These are phyloP conservation scores for Xenentodon cancila DNA, from an alignment of 2,797 vertebrate genomes.

Conservation along the genomic window DNA sequence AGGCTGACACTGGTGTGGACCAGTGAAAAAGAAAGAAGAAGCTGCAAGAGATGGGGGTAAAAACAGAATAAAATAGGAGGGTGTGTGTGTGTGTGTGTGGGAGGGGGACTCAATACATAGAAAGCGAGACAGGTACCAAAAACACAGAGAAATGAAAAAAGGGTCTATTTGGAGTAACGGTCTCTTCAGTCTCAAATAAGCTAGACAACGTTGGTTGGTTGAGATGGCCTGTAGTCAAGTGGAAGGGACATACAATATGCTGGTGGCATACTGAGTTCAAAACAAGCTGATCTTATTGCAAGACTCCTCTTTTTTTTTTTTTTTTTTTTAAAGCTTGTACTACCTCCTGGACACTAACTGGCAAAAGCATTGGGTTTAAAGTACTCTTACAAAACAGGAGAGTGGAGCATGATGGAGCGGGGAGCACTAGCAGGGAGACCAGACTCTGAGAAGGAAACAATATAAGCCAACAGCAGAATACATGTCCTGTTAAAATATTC, in stretches of 20 bases:
- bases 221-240: slow-evolving; percentile 30
- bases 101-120: slow-evolving; percentile 26
- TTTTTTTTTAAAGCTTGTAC: slow-evolving; percentile 17
- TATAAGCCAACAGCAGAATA: slow-evolving; percentile 46
- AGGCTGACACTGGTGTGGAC: slow-evolving; percentile 63
- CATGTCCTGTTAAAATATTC: slow-evolving; percentile 78
- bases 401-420: slow-evolving; percentile 31
- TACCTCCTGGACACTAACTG: slow-evolving; percentile 25
- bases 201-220: slow-evolving; percentile 27
- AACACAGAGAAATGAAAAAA: slow-evolving; percentile 22
- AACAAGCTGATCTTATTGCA: slow-evolving; percentile 37
- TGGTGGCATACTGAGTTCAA: slow-evolving; percentile 25
- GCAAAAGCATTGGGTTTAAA: slow-evolving; percentile 51
- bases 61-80: slow-evolving; percentile 5
- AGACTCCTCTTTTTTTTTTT: slow-evolving; percentile 7
- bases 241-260: slow-evolving; percentile 42
- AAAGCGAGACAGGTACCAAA: slow-evolving; percentile 47
- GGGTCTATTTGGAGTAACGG: slow-evolving; percentile 37
- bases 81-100: neutral
- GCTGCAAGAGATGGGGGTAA: slow-evolving; percentile 1
- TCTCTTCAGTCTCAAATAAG: slow-evolving; percentile 32
- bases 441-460: slow-evolving; percentile 18
- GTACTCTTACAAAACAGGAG: slow-evolving; percentile 45
- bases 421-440: slow-evolving; percentile 3
- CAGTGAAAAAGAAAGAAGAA: slow-evolving; percentile 29